These are phyloP conservation scores for Coenonympha glycerion DNA, from an alignment of 2,888 invertebrate genomes.

Conservation along the genomic window DNA sequence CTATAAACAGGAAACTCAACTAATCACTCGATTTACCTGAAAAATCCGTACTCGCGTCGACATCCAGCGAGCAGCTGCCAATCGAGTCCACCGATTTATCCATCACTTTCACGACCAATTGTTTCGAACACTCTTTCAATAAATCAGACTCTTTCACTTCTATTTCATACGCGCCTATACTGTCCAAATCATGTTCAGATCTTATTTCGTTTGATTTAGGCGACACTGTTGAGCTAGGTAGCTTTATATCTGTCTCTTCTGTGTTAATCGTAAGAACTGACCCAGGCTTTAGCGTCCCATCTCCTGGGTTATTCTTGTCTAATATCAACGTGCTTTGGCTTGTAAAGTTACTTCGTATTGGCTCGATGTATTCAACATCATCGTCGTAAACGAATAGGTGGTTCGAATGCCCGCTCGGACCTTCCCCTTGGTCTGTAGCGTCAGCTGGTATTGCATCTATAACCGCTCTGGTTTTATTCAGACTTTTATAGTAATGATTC, in stretches of 20 bases:
- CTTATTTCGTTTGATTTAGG: slow-evolving; percentile 53
- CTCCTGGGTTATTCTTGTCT: slow-evolving; percentile 53
- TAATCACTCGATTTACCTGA: slow-evolving; percentile 76
- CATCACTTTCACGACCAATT: slow-evolving; percentile 76
- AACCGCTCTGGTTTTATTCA: slow-evolving; percentile 56
- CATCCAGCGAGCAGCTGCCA: slow-evolving; percentile 90
- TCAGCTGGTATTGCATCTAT: slow-evolving; percentile 68
- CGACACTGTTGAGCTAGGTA: slow-evolving; percentile 66
- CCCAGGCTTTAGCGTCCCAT: slow-evolving; percentile 45
- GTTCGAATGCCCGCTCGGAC: slow-evolving; percentile 61
- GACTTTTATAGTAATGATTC: slow-evolving; percentile 65
- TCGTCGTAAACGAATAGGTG: slow-evolving; percentile 58
- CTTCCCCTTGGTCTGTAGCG: slow-evolving; percentile 57
- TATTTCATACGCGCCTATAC: slow-evolving; percentile 67
- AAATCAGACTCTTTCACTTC: slow-evolving; percentile 67
- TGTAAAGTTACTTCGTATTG: slow-evolving; percentile 68
- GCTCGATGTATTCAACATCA: slow-evolving; percentile 71
- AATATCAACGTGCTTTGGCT: slow-evolving; percentile 69
- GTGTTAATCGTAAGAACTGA: slow-evolving; percentile 64
- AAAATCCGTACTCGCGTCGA: slow-evolving; percentile 84
- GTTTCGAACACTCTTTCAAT: slow-evolving; percentile 50
- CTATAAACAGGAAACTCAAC: slow-evolving; percentile 35
- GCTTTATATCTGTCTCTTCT: slow-evolving; percentile 64
- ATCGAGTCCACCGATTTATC: slow-evolving; percentile 89
- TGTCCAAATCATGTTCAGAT: slow-evolving; percentile 55